These are phyloP conservation scores for Kuschelorhynchus macadamiae DNA, from an alignment of 2,888 invertebrate species.

Conservation along the genomic window DNA sequence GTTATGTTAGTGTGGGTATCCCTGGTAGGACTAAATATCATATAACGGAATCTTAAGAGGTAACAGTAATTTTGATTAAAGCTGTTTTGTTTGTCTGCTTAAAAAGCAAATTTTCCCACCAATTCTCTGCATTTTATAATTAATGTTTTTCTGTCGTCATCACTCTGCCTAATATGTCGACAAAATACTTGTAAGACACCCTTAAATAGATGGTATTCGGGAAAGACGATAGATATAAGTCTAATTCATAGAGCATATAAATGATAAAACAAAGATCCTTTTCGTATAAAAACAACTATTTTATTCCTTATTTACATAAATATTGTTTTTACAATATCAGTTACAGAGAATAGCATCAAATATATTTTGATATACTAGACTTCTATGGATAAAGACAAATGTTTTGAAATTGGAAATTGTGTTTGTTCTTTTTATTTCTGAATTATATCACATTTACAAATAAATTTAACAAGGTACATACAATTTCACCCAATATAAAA, in stretches of 20 bases:
- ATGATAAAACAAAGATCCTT: slow-evolving; percentile 1
- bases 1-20: too few relatives aligned
- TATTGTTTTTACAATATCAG: slow-evolving; percentile 64
- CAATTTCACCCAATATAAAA: slow-evolving; percentile 58
- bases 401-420: slow-evolving; percentile 59
- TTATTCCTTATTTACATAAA: slow-evolving; percentile 62
- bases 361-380: slow-evolving; percentile 61
- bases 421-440: slow-evolving; percentile 51
- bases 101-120: too few relatives aligned
- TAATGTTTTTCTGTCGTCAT: too few relatives aligned
- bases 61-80: too few relatives aligned
- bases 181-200: too few relatives aligned
- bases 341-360: slow-evolving; percentile 65
- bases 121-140: too few relatives aligned
- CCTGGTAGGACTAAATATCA: too few relatives aligned
- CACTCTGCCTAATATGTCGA: too few relatives aligned
- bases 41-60: too few relatives aligned
- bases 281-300: slow-evolving; percentile 62
- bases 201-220: too few relatives aligned
- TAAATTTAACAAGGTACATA: slow-evolving; percentile 62
- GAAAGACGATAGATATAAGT: too few relatives aligned
- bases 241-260: not conserved
- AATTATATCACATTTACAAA: slow-evolving; percentile 67
- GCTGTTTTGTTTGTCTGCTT: too few relatives aligned
- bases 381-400: slow-evolving; percentile 57